These are phyloP conservation scores for Panurus biarmicus DNA, from an alignment of 2,113 vertebrate genomes.

Conservation along the genomic window DNA sequence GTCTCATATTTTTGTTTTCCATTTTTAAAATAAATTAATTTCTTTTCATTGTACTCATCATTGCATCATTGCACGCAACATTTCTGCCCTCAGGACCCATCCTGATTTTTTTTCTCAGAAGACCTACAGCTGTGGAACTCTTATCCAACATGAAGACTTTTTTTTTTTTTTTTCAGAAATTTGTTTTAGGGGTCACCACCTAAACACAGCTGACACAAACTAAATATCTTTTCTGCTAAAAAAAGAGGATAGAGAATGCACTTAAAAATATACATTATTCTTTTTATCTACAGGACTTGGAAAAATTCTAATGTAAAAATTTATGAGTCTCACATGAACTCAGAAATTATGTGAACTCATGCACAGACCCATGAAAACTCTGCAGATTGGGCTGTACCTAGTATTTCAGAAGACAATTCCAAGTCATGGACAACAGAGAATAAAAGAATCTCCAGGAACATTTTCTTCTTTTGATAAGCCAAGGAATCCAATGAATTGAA, in stretches of 20 bases:
- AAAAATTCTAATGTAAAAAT: not conserved
- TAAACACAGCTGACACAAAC: not conserved
- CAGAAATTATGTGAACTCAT: not conserved
- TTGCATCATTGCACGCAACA: not conserved
- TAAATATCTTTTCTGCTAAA: not conserved
- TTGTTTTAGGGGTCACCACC: not conserved
- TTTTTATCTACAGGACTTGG: not conserved
- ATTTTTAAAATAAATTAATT: not conserved
- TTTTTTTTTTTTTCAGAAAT: not conserved
- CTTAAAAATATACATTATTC: not conserved
- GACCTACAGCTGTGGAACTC: not conserved
- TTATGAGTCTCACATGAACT: not conserved
- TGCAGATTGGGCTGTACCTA: not conserved
- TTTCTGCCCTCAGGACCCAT: not conserved
- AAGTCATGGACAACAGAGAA: not conserved
- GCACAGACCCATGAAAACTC: not conserved
- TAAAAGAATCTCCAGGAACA: not conserved
- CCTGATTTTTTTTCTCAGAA: not conserved
- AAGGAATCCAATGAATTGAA: not conserved
- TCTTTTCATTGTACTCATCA: not conserved
- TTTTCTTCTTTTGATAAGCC: not conserved
- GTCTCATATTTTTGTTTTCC: not conserved
- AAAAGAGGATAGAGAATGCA: not conserved
- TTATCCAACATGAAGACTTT: not conserved
- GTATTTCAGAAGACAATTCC: not conserved